A percentile compares a stretch with the other conserved stretches of the same genome.
phyloP scores from a whole-genome alignment of 1,140 invertebrate species.

The Polypedilum vanderplanki region DNA sequence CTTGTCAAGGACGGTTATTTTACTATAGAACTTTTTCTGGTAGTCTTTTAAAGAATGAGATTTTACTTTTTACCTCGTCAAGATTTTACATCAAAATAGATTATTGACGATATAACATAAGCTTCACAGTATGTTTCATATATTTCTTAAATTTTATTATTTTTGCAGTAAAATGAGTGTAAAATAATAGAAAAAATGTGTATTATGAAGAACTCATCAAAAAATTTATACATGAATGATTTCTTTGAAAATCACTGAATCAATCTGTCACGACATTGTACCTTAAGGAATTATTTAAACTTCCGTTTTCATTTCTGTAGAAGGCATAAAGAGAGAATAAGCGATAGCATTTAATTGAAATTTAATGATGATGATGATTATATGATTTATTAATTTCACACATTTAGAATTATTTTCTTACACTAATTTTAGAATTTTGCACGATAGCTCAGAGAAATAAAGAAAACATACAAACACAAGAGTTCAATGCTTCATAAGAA shows the following conservation, averaged over 20 bases:
- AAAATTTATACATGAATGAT: too few relatives aligned
- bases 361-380: background rate
- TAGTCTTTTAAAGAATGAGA: background rate
- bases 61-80: too few relatives aligned
- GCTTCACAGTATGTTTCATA: too few relatives aligned
- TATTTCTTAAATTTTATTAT: too few relatives aligned
- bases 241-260: too few relatives aligned
- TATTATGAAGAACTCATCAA: too few relatives aligned
- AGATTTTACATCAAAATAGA: too few relatives aligned
- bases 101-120: too few relatives aligned
- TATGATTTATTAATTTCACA: background rate
- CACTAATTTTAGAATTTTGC: background rate
- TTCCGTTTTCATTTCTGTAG: conserved; percentile 1
- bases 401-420: background rate
- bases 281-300: background rate
- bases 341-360: background rate
- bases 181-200: too few relatives aligned
- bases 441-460: background rate
- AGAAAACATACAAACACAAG: background rate
- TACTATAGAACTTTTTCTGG: background rate
- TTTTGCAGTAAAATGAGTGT: too few relatives aligned
- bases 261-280: background rate
- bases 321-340: background rate
- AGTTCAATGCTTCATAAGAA: conserved; percentile 10
- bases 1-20: conserved; percentile 25